Conservation (phyloP, 2,888 invertebrate species). For the Lycocerus yunnanus region DNA sequence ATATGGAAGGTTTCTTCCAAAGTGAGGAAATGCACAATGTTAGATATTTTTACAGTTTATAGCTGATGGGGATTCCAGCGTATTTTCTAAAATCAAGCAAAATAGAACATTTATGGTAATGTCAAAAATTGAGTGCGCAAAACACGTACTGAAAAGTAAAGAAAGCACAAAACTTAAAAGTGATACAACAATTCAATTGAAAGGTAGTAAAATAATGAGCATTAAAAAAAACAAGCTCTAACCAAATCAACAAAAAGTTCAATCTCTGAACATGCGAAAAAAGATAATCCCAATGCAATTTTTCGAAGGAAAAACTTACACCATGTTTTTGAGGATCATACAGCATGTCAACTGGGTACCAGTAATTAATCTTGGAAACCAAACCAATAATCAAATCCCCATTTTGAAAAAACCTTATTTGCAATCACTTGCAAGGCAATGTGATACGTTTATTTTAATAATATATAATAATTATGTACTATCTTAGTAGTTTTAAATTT, state of each 20-base stretch:
- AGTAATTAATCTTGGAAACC: not conserved
- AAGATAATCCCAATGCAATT: not conserved
- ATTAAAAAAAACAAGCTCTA: not conserved
- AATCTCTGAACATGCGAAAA: not conserved
- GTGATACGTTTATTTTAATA: too few species aligned
- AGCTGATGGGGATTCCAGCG: too few species aligned
- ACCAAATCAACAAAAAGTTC: not conserved
- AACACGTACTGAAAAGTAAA: not conserved
- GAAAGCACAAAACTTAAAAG: too few species aligned
- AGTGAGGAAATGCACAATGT: too few species aligned
- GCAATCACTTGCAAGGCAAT: not conserved
- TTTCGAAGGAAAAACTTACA: too few species aligned
- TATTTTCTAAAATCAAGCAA: not conserved
- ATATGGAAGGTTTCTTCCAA: too few species aligned
- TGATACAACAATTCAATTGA: not conserved
- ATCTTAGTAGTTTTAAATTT: too few species aligned
- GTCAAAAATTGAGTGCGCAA: not conserved
- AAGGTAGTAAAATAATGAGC: not conserved
- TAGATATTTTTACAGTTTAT: too few species aligned
- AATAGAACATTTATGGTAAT: not conserved
- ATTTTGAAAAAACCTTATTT: not conserved
- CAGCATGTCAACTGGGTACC: too few species aligned
- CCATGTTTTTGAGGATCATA: too few species aligned
- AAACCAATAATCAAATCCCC: not conserved
- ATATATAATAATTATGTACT: too few species aligned